Evolutionary conservation across 2,888 invertebrate species (phyloP).

Genomic region (Thecocarcelia acutangulata): DNA sequence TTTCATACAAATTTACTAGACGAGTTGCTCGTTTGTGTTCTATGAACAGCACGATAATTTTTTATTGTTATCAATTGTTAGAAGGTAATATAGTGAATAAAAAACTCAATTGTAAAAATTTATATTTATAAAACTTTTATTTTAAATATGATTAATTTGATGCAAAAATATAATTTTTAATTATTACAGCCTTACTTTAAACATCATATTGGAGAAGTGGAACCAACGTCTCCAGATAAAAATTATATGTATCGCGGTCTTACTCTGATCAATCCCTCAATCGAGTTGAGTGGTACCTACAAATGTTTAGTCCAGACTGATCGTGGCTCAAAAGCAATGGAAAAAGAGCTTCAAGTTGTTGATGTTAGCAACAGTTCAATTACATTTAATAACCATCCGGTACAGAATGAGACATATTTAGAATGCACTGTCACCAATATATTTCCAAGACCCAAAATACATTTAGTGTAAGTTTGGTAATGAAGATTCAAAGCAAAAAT

Average conservation of each 20-base stretch:
- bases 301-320: constrained; percentile 84
- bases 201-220: constrained; percentile 85
- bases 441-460: constrained; percentile 70
- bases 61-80: no score
- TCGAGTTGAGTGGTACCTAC: constrained; percentile 88
- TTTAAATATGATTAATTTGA: background rate
- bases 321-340: constrained; percentile 82
- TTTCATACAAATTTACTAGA: no score
- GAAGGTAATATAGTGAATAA: no score
- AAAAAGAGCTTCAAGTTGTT: constrained; percentile 70
- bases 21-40: no score
- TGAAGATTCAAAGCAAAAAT: no score
- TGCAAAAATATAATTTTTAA: background rate
- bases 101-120: no score
- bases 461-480: constrained; percentile 69
- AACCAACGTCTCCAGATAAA: constrained; percentile 85
- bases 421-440: constrained; percentile 70
- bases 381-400: constrained; percentile 63
- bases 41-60: no score
- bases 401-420: constrained; percentile 71
- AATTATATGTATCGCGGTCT: constrained; percentile 88
- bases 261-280: constrained; percentile 86
- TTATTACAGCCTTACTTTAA: constrained; percentile 77
- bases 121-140: background rate
- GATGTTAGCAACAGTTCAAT: constrained; percentile 70